phyloP scores from a whole-genome alignment of 2,113 vertebrate genomes.

The Corythornis vintsioides region DNA sequence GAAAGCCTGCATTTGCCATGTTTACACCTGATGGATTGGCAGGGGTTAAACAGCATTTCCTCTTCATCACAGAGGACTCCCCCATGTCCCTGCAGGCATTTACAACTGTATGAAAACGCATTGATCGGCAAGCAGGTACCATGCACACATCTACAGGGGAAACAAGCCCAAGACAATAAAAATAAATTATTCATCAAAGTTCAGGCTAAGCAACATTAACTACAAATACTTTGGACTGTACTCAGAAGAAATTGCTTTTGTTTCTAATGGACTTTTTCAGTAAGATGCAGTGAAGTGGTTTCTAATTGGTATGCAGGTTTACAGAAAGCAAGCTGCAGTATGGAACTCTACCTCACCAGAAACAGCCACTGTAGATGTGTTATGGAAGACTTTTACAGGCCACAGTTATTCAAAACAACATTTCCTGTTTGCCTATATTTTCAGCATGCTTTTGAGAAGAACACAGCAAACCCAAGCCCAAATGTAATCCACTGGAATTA shows the following conservation, averaged over 20 bases:
- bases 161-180: conserved; percentile 54
- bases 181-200: conserved; percentile 63
- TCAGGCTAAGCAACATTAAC: conserved; percentile 63
- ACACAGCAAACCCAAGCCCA: neutral
- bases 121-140: conserved; percentile 96
- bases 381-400: conserved; percentile 65
- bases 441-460: conserved; percentile 27
- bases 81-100: conserved; percentile 90
- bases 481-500: neutral
- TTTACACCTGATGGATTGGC: conserved; percentile 89
- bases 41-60: conserved; percentile 85
- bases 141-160: conserved; percentile 86
- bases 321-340: neutral
- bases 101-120: conserved; percentile 97
- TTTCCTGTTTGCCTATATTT: neutral
- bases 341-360: neutral
- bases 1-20: conserved; percentile 94
- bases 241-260: conserved; percentile 53
- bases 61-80: conserved; percentile 94
- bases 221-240: conserved; percentile 59
- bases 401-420: neutral
- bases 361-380: conserved; percentile 74
- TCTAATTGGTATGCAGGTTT: conserved; percentile 3
- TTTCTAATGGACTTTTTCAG: conserved; percentile 15
- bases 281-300: conserved; percentile 4